Evolutionary conservation across 2,797 vertebrate species (phyloP).

Genomic region (Acrossocheilus fasciatus): DNA sequence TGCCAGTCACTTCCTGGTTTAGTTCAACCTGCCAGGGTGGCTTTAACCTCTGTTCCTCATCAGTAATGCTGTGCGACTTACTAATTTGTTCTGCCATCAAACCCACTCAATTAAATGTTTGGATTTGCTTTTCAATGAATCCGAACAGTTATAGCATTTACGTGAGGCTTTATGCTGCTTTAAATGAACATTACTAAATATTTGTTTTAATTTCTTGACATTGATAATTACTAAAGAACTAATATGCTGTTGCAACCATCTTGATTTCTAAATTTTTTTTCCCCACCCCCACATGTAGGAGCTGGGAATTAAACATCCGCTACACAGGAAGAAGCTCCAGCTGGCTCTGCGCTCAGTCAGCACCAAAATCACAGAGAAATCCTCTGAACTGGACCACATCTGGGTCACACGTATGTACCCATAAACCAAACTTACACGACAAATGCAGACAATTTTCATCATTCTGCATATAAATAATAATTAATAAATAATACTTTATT

Average conservation of each 20-base stretch:
- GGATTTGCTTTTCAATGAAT: not conserved
- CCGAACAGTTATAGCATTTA: not conserved
- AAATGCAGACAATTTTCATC: not conserved
- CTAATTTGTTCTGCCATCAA: conserved; percentile 53
- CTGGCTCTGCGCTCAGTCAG: conserved; percentile 86
- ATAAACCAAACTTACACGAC: not conserved
- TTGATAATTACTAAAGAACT: not conserved
- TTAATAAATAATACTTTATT: not conserved
- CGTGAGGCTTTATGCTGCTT: not conserved
- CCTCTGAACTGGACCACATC: conserved; percentile 89
- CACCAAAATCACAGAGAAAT: conserved; percentile 85
- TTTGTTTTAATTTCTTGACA: not conserved
- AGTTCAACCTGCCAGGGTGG: conserved; percentile 65
- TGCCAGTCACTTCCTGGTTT: conserved; percentile 38
- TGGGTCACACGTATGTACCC: conserved; percentile 95
- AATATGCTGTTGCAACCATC: not conserved
- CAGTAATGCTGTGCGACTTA: conserved; percentile 29
- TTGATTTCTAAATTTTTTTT: not conserved
- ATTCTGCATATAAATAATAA: not conserved
- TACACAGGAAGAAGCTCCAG: conserved; percentile 96
- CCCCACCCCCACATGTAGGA: conserved; percentile 74
- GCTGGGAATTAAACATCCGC: conserved; percentile 91
- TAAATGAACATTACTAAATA: not conserved
- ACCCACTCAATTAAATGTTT: not conserved
- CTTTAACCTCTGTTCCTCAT: conserved; percentile 34